Evolutionary conservation across 2,888 invertebrate genomes (phyloP), one percentile per base, ranked within the genome.

Genomic region (Orgyia antiqua): DNA sequence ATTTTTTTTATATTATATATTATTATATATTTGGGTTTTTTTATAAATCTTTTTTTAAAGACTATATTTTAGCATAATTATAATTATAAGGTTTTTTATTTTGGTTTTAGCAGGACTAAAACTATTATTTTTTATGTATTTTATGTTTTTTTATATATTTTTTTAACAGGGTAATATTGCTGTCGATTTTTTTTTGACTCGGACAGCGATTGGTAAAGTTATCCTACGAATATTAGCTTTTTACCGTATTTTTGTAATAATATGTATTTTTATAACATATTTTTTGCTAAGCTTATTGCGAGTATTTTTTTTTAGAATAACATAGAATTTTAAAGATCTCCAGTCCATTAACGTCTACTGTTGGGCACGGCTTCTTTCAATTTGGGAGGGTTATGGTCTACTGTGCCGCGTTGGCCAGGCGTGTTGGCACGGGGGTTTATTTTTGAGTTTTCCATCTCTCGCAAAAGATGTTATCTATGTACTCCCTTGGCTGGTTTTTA

Each of bases 21-120:
- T n/a, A n/a, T n/a, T n/a, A n/a, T n/a, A n/a, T n/a, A 21, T 21
- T n/a, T 21, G 10, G 10, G 21, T 10, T 23, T 11, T 11, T 10
- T 11, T 11, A 12, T 10, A n/a, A n/a, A n/a, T n/a, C n/a, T n/a
- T 2, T 23, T 23, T 11, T 2, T 23, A 2, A 7, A 23, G 10
- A n/a, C 2, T 11, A 10, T 23, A 11, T 10, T 11, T 23, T 11
- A 20, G n/a, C 9, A 20, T 20, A 20, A 5, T 2, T 20, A 2
- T n/a, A n/a, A 20, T 29, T n/a, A n/a, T n/a, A n/a, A n/a, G n/a
- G n/a, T n/a, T n/a, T n/a, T n/a, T n/a, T n/a, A n/a, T n/a, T n/a
- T n/a, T 19, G 36, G 55, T 60, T 63, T 63, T 58, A 60, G 62
- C 58, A 36, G 60, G 64, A 41, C 60, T 64, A 54, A 53, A 55